These are phyloP conservation scores for Cryptocheilus praepositus DNA, from an alignment of 2,888 invertebrate species.

Conservation along the genomic window DNA sequence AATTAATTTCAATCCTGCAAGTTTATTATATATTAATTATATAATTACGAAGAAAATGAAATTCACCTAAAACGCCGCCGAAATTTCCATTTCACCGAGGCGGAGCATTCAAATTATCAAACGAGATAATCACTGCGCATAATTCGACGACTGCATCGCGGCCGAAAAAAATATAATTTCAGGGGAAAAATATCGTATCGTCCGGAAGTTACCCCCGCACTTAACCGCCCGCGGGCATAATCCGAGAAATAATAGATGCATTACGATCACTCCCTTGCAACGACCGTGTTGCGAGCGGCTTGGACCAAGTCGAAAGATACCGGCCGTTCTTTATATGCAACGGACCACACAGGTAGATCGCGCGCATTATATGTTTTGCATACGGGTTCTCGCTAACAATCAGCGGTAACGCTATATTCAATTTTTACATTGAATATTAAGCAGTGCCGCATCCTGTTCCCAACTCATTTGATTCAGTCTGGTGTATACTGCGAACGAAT, in stretches of 20 bases:
- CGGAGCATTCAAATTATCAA: no score
- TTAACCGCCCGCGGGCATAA: not conserved
- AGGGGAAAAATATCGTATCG: not conserved
- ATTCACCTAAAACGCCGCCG: no score
- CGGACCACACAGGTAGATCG: slow-evolving; percentile 64
- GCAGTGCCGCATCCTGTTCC: slow-evolving; percentile 48
- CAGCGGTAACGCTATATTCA: slow-evolving; percentile 68
- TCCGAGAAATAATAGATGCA: slow-evolving; percentile 5
- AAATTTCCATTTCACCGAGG: no score
- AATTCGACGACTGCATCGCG: no score
- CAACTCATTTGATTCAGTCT: slow-evolving; percentile 20
- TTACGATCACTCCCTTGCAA: not conserved
- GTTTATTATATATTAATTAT: no score
- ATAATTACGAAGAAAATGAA: no score
- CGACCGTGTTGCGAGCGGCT: not conserved
- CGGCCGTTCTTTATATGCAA: slow-evolving; percentile 41
- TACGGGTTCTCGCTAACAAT: slow-evolving; percentile 56
- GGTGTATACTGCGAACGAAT: no score
- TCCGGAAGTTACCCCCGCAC: slow-evolving; percentile 4
- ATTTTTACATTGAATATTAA: slow-evolving; percentile 68
- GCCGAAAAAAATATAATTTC: not conserved
- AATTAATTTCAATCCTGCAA: no score
- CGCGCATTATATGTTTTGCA: slow-evolving; percentile 62
- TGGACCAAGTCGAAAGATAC: slow-evolving; percentile 4
- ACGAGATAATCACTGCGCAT: no score